phyloP scores from a whole-genome alignment of 2,797 vertebrate genomes.

The Meda fulgida region DNA sequence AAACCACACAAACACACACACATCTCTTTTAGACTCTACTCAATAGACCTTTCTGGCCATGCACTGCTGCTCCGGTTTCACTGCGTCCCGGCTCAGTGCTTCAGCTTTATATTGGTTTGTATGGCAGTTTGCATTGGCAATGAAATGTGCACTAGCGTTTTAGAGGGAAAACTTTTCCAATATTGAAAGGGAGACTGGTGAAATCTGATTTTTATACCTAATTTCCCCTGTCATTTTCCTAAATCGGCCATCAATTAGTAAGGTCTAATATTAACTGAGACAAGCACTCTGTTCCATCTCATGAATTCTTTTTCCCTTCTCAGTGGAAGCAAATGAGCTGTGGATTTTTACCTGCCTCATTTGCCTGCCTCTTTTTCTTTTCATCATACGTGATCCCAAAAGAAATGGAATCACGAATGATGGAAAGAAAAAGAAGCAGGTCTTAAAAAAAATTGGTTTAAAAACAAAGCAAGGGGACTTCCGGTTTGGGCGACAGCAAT shows the following conservation, averaged over 20 bases:
- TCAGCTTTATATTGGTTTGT: conserved; percentile 42
- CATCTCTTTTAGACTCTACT: conserved; percentile 8
- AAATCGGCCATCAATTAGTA: conserved; percentile 49
- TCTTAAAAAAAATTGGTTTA: not conserved
- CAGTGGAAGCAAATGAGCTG: conserved; percentile 36
- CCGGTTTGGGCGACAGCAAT: too few species aligned
- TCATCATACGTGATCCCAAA: conserved; percentile 28
- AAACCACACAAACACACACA: conserved; percentile 88
- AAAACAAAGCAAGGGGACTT: conserved; percentile 8
- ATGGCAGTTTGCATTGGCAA: conserved; percentile 31
- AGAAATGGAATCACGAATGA: not conserved
- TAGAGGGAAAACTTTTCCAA: conserved; percentile 1
- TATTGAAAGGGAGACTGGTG: conserved; percentile 11
- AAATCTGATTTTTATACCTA: conserved; percentile 21
- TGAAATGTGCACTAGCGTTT: conserved; percentile 38
- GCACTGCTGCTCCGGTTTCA: conserved; percentile 27
- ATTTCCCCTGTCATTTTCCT: conserved; percentile 37
- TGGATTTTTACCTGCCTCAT: conserved; percentile 33
- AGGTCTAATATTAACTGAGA: conserved; percentile 42
- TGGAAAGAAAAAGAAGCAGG: not conserved
- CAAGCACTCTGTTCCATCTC: conserved; percentile 38
- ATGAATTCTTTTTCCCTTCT: conserved; percentile 30
- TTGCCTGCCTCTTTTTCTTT: conserved; percentile 27
- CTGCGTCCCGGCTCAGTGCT: conserved; percentile 19
- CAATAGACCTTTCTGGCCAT: conserved; percentile 34